Percentiles rank a stretch among this genome's conserved stretches.
phyloP scores from a whole-genome alignment of 1,140 invertebrate genomes.

The Lordiphosa mommai region DNA sequence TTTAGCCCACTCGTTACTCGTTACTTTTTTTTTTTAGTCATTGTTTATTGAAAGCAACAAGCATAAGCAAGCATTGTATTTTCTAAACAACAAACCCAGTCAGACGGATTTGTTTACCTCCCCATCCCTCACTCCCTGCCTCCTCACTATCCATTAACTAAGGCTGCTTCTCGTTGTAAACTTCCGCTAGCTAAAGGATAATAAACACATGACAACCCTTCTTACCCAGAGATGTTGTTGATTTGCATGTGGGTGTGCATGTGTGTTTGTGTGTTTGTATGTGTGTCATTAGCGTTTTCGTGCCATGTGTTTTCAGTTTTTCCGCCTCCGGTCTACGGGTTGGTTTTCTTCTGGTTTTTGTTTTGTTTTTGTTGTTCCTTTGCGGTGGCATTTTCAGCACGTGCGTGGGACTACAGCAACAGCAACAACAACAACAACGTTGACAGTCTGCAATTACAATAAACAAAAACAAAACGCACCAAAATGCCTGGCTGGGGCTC shows the following conservation, averaged over 20 bases:
- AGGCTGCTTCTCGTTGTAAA: constrained; percentile 23
- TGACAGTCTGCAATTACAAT: constrained; percentile 44
- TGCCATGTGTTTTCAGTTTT: constrained; percentile 37
- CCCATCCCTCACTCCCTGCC: not conserved
- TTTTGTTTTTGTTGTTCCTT: constrained; percentile 9
- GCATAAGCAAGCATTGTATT: too few species aligned
- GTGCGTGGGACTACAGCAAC: constrained; percentile 33
- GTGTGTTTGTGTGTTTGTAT: constrained; percentile 16
- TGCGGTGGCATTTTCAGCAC: constrained; percentile 45
- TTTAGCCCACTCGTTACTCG: too few species aligned
- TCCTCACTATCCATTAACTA: not conserved
- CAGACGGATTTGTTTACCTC: not conserved
- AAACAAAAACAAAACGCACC: constrained; percentile 43
- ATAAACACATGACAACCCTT: constrained; percentile 46
- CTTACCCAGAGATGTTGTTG: constrained; percentile 1
- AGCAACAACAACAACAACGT: constrained; percentile 1
- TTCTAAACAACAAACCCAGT: too few species aligned
- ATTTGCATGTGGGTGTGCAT: constrained; percentile 20
- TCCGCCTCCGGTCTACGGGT: constrained; percentile 8
- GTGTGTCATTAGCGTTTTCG: constrained; percentile 49
- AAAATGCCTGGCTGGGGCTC: constrained; percentile 14
- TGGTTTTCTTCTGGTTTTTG: not conserved
- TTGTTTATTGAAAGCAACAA: too few species aligned
- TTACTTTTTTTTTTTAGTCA: too few species aligned
- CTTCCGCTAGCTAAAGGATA: constrained; percentile 23